phyloP scores from a whole-genome alignment of 2,797 vertebrate species.

The Buphagus erythrorhynchus region DNA sequence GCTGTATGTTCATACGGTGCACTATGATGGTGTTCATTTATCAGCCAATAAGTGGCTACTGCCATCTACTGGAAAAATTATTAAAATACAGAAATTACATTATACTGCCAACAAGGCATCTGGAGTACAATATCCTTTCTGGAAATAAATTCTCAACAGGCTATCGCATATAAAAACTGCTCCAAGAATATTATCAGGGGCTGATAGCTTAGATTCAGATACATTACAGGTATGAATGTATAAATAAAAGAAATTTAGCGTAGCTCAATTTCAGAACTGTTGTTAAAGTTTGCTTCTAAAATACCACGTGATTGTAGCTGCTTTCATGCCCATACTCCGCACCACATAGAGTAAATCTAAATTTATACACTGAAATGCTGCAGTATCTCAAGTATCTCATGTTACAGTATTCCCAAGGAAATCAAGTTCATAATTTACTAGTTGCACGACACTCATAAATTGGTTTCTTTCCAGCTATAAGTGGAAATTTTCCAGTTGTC shows the following conservation, averaged over 20 bases:
- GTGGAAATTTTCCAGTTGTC: not conserved
- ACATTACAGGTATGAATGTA: not conserved
- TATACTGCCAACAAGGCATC: not conserved
- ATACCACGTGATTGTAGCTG: not conserved
- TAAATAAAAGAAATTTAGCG: not conserved
- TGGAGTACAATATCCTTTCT: not conserved
- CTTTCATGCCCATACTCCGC: not conserved
- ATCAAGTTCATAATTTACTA: not conserved
- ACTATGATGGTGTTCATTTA: not conserved
- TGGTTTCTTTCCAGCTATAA: not conserved
- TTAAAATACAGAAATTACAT: not conserved
- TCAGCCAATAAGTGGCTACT: not conserved
- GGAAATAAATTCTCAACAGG: not conserved
- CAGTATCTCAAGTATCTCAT: not conserved
- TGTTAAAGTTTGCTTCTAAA: not conserved
- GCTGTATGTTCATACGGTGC: not conserved
- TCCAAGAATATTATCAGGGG: not conserved
- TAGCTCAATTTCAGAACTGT: not conserved
- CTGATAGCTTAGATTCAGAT: not conserved
- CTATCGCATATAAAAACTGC: not conserved
- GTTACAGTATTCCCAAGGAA: not conserved
- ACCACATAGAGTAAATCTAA: not conserved
- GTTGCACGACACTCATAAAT: not conserved
- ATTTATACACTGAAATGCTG: not conserved
- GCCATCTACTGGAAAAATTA: slow-evolving; percentile 33